These are phyloP conservation scores for Spisula subtruncata DNA, from an alignment of 2,888 invertebrate species.

Conservation along the genomic window DNA sequence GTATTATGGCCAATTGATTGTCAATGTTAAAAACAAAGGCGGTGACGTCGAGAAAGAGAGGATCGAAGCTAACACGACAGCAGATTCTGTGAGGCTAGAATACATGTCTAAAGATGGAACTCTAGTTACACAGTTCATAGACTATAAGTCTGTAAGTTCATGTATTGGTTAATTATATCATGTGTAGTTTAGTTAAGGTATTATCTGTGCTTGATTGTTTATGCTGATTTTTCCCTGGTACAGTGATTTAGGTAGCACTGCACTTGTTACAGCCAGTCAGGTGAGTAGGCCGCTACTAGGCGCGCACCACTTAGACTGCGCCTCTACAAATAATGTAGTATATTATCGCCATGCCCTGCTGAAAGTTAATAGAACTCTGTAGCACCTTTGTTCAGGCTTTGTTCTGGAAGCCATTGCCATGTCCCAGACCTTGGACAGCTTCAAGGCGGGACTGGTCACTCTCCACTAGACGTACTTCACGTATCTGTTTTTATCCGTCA, in stretches of 20 bases:
- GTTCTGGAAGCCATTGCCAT: no score
- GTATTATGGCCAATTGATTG: slow-evolving; percentile 80
- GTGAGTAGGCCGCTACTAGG: no score
- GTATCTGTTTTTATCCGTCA: no score
- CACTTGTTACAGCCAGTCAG: no score
- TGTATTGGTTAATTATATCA: background rate
- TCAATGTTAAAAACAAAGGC: slow-evolving; percentile 91
- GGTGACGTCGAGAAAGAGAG: slow-evolving; percentile 97
- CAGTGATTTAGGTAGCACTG: background rate
- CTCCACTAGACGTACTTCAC: no score
- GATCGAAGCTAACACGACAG: slow-evolving; percentile 96
- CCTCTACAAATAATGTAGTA: no score
- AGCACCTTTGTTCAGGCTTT: no score
- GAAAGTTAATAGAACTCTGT: no score
- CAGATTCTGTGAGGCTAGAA: slow-evolving; percentile 95
- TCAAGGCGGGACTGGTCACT: no score
- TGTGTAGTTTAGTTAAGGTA: background rate
- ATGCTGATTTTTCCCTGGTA: background rate
- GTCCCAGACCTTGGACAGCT: no score
- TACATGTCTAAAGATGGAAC: slow-evolving; percentile 97
- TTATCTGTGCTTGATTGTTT: background rate
- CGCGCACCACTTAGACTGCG: no score
- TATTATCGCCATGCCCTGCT: no score
- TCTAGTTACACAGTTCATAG: slow-evolving; percentile 96
- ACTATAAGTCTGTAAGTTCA: slow-evolving; percentile 96